Evolutionary conservation across 2,113 vertebrate genomes (phyloP).

Genomic region (Zosterops lateralis): DNA sequence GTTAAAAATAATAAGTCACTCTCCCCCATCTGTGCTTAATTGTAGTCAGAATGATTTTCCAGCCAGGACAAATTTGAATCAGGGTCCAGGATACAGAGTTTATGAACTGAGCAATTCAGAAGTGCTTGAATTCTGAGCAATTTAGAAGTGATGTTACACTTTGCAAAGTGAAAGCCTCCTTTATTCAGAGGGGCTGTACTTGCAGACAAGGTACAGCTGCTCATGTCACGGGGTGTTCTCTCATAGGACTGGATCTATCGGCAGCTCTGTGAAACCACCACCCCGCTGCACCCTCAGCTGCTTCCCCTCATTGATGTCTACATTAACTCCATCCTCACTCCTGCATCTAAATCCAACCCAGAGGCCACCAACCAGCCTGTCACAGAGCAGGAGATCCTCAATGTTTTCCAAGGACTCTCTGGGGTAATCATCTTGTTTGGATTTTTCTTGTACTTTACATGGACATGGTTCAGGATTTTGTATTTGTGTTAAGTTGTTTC

Average conservation of each 20-base stretch:
- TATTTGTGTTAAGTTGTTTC: not conserved
- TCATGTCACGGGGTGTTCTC: not conserved
- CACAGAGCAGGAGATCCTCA: constrained; percentile 95
- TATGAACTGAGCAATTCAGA: not conserved
- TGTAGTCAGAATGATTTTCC: accelerated
- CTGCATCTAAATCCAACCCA: constrained; percentile 95
- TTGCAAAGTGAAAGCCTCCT: not conserved
- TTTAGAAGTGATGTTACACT: not conserved
- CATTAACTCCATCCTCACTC: constrained; percentile 96
- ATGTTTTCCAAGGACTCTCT: constrained; percentile 86
- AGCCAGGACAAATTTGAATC: not conserved
- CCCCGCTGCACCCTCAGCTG: constrained; percentile 92
- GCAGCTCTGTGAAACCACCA: constrained; percentile 92
- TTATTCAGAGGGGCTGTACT: not conserved
- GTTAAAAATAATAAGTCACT: not conserved
- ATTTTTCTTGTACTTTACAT: not conserved
- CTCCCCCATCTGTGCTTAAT: not conserved
- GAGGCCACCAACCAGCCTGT: constrained; percentile 98
- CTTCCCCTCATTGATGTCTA: constrained; percentile 95
- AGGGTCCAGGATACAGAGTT: not conserved
- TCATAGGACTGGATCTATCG: constrained; percentile 96
- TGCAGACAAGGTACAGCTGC: not conserved
- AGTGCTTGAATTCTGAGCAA: too few species aligned
- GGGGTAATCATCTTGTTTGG: constrained; percentile 71
- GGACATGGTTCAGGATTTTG: accelerated